Evolutionary conservation across 2,113 vertebrate species (phyloP).

Genomic region (Carollia perspicillata): DNA sequence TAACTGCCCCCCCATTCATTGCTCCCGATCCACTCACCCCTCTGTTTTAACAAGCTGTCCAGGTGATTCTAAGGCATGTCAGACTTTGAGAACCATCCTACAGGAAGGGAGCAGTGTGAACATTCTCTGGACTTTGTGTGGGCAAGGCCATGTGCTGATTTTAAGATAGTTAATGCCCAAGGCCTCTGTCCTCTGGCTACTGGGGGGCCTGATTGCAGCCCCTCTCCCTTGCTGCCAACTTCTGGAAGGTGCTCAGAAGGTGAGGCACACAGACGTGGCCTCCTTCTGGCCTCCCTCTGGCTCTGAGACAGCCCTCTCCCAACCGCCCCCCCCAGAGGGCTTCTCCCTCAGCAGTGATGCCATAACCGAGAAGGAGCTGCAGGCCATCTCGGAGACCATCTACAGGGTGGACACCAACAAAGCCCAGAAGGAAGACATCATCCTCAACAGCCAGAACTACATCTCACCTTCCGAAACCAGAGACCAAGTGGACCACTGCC

Average conservation of each 20-base stretch:
- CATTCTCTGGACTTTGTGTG: not conserved
- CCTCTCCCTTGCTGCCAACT: not conserved
- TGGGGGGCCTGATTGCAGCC: not conserved
- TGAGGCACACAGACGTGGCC: not conserved
- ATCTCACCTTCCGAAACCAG: slow-evolving; percentile 76
- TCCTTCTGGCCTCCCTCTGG: not conserved
- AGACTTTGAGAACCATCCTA: not conserved
- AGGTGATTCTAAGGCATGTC: not conserved
- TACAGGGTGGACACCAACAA: slow-evolving; percentile 88
- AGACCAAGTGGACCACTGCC: slow-evolving; percentile 79
- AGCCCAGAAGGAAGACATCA: slow-evolving; percentile 83
- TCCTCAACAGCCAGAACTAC: slow-evolving; percentile 85
- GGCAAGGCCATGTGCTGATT: not conserved
- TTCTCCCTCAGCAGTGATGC: slow-evolving; percentile 70
- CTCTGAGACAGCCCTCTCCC: not conserved
- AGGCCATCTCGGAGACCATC: slow-evolving; percentile 87
- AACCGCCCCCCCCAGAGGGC: slow-evolving; percentile 64
- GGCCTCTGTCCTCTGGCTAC: not conserved
- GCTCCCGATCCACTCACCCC: too few species aligned
- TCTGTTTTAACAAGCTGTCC: not conserved
- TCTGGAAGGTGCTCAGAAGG: not conserved
- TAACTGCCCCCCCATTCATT: too few species aligned
- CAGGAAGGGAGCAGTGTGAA: not conserved
- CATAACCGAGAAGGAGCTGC: slow-evolving; percentile 85
- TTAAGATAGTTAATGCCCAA: not conserved